phyloP scores from a whole-genome alignment of 2,888 invertebrate species.

The Caenorhabditis becei region DNA sequence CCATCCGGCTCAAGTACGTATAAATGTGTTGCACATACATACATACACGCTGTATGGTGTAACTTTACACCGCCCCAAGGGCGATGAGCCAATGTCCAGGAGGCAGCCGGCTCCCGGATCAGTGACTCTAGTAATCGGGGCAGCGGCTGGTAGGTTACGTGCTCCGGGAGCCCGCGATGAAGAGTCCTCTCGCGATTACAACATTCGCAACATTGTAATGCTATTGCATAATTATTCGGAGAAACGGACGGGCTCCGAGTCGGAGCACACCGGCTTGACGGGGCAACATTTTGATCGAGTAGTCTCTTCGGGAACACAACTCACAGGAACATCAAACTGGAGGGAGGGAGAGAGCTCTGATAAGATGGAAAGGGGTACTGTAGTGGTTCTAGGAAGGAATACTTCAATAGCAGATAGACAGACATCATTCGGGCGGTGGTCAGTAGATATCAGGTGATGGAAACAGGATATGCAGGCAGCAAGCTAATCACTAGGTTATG shows the following conservation, averaged over 20 bases:
- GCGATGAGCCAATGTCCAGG: conserved; percentile 59
- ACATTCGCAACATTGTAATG: conserved; percentile 60
- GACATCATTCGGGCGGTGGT: neutral
- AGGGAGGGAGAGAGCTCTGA: neutral
- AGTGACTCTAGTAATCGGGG: conserved; percentile 53
- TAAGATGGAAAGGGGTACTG: neutral
- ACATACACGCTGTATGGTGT: conserved; percentile 59
- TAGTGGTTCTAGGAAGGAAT: neutral
- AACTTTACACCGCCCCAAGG: conserved; percentile 53
- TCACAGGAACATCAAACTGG: conserved; percentile 16
- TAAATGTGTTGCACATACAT: conserved; percentile 61
- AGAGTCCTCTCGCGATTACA: conserved; percentile 37
- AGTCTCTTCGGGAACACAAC: conserved; percentile 8
- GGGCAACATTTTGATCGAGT: conserved; percentile 24
- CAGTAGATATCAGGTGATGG: conserved; percentile 16
- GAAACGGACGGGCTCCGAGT: conserved; percentile 5
- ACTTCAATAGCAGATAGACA: neutral
- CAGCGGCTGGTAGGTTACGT: conserved; percentile 50
- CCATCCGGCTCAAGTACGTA: conserved; percentile 51
- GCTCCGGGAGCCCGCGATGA: conserved; percentile 1
- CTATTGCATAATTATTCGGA: conserved; percentile 55
- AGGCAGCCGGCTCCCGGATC: conserved; percentile 39
- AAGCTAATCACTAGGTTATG: conserved; percentile 22
- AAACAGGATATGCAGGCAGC: conserved; percentile 9
- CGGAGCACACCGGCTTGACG: conserved; percentile 25